Percentiles rank a stretch among this genome's conserved stretches.
Conservation (phyloP, 2,797 vertebrate species). For the Glossophaga mutica region DNA sequence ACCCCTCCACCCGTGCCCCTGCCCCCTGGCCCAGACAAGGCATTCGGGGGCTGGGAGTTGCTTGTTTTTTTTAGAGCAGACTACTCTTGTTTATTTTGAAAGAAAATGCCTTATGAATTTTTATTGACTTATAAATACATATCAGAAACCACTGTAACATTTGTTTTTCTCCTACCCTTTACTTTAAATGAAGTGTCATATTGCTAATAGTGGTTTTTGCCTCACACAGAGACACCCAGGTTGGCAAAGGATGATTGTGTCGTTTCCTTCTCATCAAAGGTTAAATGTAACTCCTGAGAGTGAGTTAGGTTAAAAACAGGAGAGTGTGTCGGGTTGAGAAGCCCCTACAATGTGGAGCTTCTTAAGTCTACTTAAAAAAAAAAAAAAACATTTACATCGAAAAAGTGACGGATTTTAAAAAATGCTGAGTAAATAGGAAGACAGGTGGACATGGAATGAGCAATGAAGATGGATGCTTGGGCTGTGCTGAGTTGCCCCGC, state of each 20-base stretch:
- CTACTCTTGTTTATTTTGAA: neutral
- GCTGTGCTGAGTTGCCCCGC: neutral
- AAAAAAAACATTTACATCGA: neutral
- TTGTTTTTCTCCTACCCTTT: constrained; percentile 27
- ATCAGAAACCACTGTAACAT: neutral
- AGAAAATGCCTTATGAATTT: neutral
- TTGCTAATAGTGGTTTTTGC: neutral
- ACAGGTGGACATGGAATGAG: too few relatives aligned
- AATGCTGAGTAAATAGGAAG: neutral
- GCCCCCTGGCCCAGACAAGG: too few relatives aligned
- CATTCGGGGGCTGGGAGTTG: too few relatives aligned
- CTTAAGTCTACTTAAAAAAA: neutral
- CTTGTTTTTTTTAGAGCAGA: neutral
- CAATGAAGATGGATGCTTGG: neutral
- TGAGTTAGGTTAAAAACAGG: neutral
- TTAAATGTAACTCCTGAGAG: neutral
- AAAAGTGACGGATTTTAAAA: neutral
- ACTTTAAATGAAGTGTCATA: neutral
- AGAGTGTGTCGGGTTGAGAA: neutral
- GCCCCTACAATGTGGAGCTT: neutral
- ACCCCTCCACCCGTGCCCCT: neutral
- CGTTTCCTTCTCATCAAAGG: neutral
- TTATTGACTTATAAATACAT: neutral
- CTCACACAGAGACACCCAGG: neutral
- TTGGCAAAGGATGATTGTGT: neutral